Conservation (phyloP, 2,888 invertebrate genomes). For the Peribatodes rhomboidaria region DNA sequence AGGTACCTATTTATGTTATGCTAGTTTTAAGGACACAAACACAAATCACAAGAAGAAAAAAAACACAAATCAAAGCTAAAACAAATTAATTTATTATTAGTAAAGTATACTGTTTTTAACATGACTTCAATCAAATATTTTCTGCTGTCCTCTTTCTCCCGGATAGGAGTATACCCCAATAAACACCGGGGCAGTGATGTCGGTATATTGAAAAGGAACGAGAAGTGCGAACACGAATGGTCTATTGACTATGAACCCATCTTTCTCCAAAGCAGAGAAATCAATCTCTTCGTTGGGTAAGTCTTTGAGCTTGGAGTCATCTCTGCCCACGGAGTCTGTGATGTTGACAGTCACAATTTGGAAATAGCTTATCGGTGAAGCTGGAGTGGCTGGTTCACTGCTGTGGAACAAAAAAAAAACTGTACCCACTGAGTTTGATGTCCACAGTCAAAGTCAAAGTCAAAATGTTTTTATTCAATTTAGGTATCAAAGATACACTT, state of each 20-base stretch:
- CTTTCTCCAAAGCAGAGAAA: background rate
- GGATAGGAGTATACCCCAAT: background rate
- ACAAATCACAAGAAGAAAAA: background rate
- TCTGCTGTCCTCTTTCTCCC: background rate
- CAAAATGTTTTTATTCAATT: too few relatives aligned
- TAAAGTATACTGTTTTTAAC: too few relatives aligned
- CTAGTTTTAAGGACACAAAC: background rate
- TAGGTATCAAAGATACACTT: too few relatives aligned
- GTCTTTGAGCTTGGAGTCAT: background rate
- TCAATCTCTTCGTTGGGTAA: background rate
- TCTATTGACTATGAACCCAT: background rate
- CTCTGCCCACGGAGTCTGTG: background rate
- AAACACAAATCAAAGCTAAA: background rate
- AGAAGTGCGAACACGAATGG: constrained; percentile 5
- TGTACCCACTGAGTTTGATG: background rate
- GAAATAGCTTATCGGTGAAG: background rate
- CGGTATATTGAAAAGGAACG: background rate
- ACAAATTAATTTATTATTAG: too few relatives aligned
- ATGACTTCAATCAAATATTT: background rate
- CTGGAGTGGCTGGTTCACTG: too few relatives aligned
- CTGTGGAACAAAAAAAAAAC: background rate
- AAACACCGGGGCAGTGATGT: background rate
- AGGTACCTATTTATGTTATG: too few relatives aligned
- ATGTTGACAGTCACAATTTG: background rate
- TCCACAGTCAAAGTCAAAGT: too few relatives aligned